These are phyloP conservation scores for Mythimna impura DNA, from an alignment of 2,888 invertebrate genomes.

Conservation along the genomic window DNA sequence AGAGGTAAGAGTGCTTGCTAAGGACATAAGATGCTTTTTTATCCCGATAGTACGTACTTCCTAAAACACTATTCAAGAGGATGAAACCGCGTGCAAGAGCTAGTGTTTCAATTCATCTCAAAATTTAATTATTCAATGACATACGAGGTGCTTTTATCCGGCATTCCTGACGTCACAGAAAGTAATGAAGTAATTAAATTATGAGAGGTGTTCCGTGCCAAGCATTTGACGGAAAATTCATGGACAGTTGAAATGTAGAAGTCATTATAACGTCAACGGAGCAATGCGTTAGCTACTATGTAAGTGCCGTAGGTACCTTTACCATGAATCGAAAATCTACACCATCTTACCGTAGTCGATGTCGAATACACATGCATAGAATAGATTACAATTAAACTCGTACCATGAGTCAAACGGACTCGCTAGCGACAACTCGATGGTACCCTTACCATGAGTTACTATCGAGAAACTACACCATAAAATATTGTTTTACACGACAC, in stretches of 20 bases:
- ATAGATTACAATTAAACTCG: no score
- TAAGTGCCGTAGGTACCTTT: neutral
- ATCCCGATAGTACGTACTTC: no score
- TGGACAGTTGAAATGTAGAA: neutral
- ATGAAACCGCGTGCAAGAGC: neutral
- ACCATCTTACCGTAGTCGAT: no score
- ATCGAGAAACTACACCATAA: no score
- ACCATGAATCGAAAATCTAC: no score
- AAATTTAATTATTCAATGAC: neutral
- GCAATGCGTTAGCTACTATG: slow-evolving; percentile 1
- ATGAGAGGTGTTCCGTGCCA: slow-evolving; percentile 23
- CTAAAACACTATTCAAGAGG: neutral
- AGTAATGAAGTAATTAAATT: slow-evolving; percentile 28
- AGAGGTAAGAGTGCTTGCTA: no score
- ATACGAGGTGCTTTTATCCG: neutral
- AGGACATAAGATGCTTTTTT: no score
- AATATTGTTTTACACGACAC: no score
- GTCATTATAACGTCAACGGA: neutral
- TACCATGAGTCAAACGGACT: no score
- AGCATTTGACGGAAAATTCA: slow-evolving; percentile 27
- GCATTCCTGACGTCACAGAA: slow-evolving; percentile 1
- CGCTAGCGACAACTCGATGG: no score
- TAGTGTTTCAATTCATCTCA: neutral
- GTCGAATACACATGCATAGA: no score
- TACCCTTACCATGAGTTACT: no score